Evolutionary conservation across 2,113 vertebrate species (phyloP).

Genomic region (Ageneiosus marmoratus): DNA sequence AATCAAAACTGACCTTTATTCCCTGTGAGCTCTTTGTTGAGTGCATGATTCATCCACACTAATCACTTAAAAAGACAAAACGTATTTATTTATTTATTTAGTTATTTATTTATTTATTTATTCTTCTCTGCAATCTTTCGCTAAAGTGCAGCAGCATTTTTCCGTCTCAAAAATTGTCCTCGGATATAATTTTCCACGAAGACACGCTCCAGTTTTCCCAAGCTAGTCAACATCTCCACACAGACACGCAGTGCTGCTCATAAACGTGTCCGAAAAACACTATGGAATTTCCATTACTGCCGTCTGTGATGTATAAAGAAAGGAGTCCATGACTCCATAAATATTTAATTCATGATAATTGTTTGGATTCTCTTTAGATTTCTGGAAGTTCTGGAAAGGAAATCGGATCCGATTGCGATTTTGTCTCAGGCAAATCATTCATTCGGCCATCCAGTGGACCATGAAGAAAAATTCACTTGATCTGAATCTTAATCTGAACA

Average conservation of each 20-base stretch:
- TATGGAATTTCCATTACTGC: background rate
- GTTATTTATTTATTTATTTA: background rate
- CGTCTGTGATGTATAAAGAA: background rate
- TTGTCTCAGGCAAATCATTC: background rate
- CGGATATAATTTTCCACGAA: no score
- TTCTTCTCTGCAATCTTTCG: background rate
- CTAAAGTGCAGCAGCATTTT: background rate
- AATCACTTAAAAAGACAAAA: background rate
- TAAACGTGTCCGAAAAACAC: no score
- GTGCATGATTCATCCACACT: background rate
- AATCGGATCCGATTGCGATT: background rate
- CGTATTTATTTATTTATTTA: background rate
- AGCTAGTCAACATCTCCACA: no score
- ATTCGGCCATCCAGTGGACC: background rate
- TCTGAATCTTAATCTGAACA: background rate
- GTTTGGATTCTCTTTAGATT: background rate
- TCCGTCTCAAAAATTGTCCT: background rate
- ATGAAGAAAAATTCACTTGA: background rate
- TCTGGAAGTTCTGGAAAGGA: background rate
- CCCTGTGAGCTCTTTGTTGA: background rate
- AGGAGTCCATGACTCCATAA: background rate
- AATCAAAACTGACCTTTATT: conserved; percentile 24
- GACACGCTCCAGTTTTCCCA: no score
- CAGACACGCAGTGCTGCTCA: no score
- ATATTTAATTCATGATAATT: background rate